Evolutionary conservation across 1,140 invertebrate genomes (phyloP).

Genomic region (Anastrepha obliqua): DNA sequence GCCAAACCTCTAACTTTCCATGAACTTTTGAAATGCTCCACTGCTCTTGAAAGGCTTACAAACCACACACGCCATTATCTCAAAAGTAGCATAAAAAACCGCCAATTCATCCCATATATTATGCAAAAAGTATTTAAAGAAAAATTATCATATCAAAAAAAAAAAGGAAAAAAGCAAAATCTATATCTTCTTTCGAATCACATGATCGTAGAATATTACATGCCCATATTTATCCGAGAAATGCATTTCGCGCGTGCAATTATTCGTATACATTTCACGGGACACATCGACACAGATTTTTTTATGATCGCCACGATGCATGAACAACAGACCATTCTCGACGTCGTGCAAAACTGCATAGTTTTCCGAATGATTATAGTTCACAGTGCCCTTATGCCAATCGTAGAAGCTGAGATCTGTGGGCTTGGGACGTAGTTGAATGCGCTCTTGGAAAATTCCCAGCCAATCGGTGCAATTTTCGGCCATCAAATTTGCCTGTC

Average conservation of each 20-base stretch:
- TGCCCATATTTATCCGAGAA: conserved; percentile 64
- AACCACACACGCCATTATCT: no score
- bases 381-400: conserved; percentile 56
- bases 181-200: conserved; percentile 68
- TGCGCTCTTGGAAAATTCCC: conserved; percentile 60
- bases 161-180: neutral
- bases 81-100: no score
- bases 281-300: conserved; percentile 62
- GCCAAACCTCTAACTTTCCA: no score
- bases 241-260: conserved; percentile 61
- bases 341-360: conserved; percentile 65
- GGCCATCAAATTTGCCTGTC: conserved; percentile 43
- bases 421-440: conserved; percentile 60
- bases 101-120: no score
- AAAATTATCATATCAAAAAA: neutral
- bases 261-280: conserved; percentile 58
- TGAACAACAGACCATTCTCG: conserved; percentile 66
- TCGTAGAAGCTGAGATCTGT: conserved; percentile 67
- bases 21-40: no score
- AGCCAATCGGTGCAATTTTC: conserved; percentile 64
- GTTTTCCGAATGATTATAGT: conserved; percentile 66
- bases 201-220: conserved; percentile 69
- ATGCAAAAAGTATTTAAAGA: no score
- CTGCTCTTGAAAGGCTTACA: no score
- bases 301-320: conserved; percentile 70